Evolutionary conservation across 1,140 invertebrate species (phyloP), one percentile per base, ranked within the genome.

Genomic region (Bombus vancouverensis): DNA sequence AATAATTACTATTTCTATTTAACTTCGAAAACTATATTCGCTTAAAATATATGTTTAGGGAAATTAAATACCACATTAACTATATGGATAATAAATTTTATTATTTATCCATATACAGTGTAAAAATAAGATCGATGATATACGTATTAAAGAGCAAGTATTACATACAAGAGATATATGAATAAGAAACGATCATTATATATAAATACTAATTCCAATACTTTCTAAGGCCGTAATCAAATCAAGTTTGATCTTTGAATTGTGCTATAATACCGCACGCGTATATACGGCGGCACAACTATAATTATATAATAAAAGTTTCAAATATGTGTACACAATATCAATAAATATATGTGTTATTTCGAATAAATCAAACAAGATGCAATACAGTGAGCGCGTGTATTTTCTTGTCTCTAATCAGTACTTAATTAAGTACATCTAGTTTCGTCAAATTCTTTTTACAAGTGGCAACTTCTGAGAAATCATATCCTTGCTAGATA

Each of bases 111-210:
- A 86, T 86, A 77, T 70, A 84, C 57, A 62, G 89, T 90, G 89
- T 90, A 90, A 90, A 90, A 90, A 90, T 90, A 90, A 90, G 73
- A 90, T 90, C 22, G 73, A 85, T 71, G 81, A 88, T 90, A 79
- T 88, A 90, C 68, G 83, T 83, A 83, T 90, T 88, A 85, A 88
- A 86, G 89, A 90, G 82, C 78, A 90, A 90, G 71, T 81, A 77
- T 57, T 90, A 90, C 86, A 90, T 88, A 86, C 84, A 90, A 90
- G 88, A 37, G 53, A 87, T 80, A 88, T 80, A 90, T 59, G 85
- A 72, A 88, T 44, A 78, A 83, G 72, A 68, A 86, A 76, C 88
- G 68, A 65, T 86, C 79, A 82, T 78, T 88, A 83, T 76, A 88
- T 86, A 90, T 88, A 62, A 70, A 86, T 77, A 87, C 83, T 78